A percentile compares a stretch with the other conserved stretches of the same genome.
phyloP scores from a whole-genome alignment of 2,113 vertebrate species.

The zebrafish (Danio rerio) region DNA sequence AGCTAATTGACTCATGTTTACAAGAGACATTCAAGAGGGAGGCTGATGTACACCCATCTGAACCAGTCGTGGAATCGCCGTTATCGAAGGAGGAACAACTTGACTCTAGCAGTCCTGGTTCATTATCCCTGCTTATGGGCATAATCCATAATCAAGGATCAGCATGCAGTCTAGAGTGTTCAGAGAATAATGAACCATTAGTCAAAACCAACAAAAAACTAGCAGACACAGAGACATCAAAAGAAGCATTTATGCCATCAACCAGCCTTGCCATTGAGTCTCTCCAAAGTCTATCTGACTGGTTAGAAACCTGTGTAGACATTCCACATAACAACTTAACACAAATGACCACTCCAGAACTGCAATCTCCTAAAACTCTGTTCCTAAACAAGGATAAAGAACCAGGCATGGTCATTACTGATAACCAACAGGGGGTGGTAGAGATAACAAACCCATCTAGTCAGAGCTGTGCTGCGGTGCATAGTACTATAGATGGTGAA shows the following conservation, averaged over 20 bases:
- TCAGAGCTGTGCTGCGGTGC: not conserved
- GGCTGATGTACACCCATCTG: not conserved
- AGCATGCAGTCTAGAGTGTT: slow-evolving; percentile 16
- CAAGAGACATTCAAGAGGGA: slow-evolving; percentile 1
- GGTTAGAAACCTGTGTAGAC: not conserved
- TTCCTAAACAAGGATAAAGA: not conserved
- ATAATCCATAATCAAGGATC: slow-evolving; percentile 37
- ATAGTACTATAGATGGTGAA: slow-evolving; percentile 12
- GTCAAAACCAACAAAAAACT: not conserved
- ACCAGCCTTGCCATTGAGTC: not conserved
- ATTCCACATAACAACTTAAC: not conserved
- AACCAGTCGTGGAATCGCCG: not conserved
- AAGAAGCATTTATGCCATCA: not conserved
- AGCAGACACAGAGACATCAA: not conserved
- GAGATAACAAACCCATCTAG: not conserved
- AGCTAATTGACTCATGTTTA: not conserved
- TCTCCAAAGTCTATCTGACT: not conserved
- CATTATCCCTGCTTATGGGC: slow-evolving; percentile 39
- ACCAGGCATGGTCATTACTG: not conserved
- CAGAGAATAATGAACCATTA: not conserved
- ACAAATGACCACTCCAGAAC: not conserved
- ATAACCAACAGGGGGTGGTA: not conserved
- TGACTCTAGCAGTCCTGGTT: slow-evolving; percentile 28
- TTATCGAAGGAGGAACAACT: not conserved
- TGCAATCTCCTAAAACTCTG: not conserved